phyloP scores from a whole-genome alignment of 1,140 invertebrate species.

The Choristoneura fumiferana region DNA sequence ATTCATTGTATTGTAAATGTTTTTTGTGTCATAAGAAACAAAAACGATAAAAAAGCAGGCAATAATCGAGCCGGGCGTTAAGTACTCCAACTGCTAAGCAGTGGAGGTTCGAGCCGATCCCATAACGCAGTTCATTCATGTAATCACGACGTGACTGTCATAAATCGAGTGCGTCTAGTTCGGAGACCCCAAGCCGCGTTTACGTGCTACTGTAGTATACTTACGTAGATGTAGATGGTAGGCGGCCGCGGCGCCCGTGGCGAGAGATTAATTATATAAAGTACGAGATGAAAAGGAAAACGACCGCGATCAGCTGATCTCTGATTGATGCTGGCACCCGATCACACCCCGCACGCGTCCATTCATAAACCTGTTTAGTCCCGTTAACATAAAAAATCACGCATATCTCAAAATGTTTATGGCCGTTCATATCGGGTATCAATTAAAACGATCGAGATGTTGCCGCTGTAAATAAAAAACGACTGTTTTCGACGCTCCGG shows the following conservation, averaged over 20 bases:
- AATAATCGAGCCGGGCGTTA: too few relatives aligned
- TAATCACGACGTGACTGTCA: conserved; percentile 17
- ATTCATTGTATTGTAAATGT: too few relatives aligned
- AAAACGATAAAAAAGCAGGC: too few relatives aligned
- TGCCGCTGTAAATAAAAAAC: neutral
- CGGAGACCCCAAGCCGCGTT: conserved; percentile 1
- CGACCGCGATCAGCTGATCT: conserved; percentile 63
- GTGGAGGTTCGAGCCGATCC: conserved; percentile 12
- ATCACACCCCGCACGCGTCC: conserved; percentile 34
- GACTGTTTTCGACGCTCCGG: neutral
- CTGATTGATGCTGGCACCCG: conserved; percentile 43
- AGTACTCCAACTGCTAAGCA: neutral
- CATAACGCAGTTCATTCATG: conserved; percentile 18
- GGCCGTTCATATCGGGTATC: conserved; percentile 36
- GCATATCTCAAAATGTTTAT: conserved; percentile 28
- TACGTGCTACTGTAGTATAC: too few relatives aligned
- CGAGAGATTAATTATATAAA: conserved; percentile 63
- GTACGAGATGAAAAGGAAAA: conserved; percentile 65
- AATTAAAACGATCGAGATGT: conserved; percentile 25
- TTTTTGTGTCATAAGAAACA: too few relatives aligned
- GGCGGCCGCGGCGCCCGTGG: conserved; percentile 37
- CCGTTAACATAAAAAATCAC: conserved; percentile 44
- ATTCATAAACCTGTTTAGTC: conserved; percentile 46
- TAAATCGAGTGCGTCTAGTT: conserved; percentile 18
- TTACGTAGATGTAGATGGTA: neutral